Evolutionary conservation across 2,888 invertebrate genomes (phyloP), one percentile per base, ranked within the genome.

Genomic region (Nemotelus pantherinus): DNA sequence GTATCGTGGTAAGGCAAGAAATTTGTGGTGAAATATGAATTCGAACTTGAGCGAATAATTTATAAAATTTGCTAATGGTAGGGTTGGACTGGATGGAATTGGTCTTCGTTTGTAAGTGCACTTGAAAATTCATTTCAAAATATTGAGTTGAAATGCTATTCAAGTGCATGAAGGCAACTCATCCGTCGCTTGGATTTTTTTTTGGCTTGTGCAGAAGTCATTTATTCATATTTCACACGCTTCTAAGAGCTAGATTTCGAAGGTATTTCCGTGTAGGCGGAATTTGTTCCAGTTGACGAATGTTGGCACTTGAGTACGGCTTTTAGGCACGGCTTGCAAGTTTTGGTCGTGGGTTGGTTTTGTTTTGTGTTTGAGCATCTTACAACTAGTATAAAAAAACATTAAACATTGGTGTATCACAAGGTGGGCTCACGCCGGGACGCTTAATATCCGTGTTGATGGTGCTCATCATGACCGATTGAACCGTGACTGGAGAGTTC

Each of bases 381-480:
- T 79, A 79, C 77, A 79, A 79, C 79, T 79, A 79, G 63, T 63
- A 75, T 79, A 77, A 77, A 79, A 77, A 77, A 10, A 44, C 77
- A 7, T 67, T 58, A 76, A 77, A 50, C 50, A 57, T 77, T 63
- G 50, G n/a, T 71, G 75, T 79, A 79, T 79, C 79, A 79, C 79
- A 79, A 79, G 72, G 72, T 72, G 47, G 72, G 58, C 50, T 67
- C 48, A 67, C 64, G 75, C 57, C 84, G 83, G 85, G 85, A 82
- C 80, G 81, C 84, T 83, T 85, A 85, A 83, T 85, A 85, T 82
- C 83, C 82, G 78, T 84, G 84, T 63, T 79, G 80, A 64, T 77
- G 48, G 74, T 71, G 72, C 3, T 72, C 58, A 25, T 72, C 58
- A 45, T 72, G 50, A 65, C 80, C 80, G 77, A 82, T 81, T 43